A percentile compares a stretch with the other conserved stretches of the same genome.
These are phyloP conservation scores for Lerista edwardsae DNA, from an alignment of 2,797 vertebrate genomes.

Conservation along the genomic window DNA sequence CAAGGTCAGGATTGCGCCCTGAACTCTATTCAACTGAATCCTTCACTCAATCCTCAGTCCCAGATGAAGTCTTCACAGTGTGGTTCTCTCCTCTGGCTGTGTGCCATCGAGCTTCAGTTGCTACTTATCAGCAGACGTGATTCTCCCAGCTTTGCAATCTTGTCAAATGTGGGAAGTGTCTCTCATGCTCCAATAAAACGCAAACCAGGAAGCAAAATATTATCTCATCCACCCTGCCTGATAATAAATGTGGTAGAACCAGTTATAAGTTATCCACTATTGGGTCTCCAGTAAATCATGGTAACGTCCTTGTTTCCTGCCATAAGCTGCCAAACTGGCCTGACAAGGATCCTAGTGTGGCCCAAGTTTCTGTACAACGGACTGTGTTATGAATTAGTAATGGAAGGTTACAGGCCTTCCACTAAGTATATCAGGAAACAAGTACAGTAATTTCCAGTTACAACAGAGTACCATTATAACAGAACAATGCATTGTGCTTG, in stretches of 20 bases:
- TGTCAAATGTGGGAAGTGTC: too few relatives aligned
- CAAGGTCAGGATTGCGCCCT: too few relatives aligned
- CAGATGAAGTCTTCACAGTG: too few relatives aligned
- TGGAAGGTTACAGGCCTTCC: background rate
- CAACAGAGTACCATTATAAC: too few relatives aligned
- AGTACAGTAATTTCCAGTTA: background rate
- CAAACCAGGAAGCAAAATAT: too few relatives aligned
- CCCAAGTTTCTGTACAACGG: slow-evolving; percentile 34
- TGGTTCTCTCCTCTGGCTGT: too few relatives aligned
- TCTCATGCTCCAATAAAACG: too few relatives aligned
- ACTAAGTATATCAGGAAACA: fast-evolving
- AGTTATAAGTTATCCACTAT: background rate
- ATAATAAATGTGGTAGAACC: fast-evolving
- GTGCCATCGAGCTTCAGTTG: too few relatives aligned
- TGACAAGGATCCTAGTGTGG: background rate
- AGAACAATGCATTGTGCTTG: background rate
- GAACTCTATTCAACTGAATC: too few relatives aligned
- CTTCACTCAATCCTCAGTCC: too few relatives aligned
- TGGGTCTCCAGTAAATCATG: slow-evolving; percentile 15
- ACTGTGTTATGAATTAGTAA: fast-evolving
- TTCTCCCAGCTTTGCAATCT: too few relatives aligned
- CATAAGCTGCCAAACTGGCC: slow-evolving; percentile 31
- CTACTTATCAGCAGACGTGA: too few relatives aligned
- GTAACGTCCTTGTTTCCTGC: slow-evolving; percentile 26
- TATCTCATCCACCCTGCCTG: background rate